These are phyloP conservation scores for Danio aesculapii DNA, from an alignment of 2,797 vertebrate species.

Conservation along the genomic window DNA sequence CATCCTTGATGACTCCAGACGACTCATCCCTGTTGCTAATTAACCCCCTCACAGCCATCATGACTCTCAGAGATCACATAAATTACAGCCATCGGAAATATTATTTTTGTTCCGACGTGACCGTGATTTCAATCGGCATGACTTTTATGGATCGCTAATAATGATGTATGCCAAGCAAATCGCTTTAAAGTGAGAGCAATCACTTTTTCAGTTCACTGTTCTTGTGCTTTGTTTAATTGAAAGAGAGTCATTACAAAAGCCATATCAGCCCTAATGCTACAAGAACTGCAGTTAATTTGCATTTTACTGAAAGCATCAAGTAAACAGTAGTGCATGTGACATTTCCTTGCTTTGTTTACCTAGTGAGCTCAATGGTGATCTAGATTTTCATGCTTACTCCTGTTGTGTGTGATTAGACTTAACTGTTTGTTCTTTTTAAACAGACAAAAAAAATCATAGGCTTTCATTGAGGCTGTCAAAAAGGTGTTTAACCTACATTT, in stretches of 20 bases:
- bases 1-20: slow-evolving; percentile 57
- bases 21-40: slow-evolving; percentile 81
- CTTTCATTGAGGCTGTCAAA: too few species aligned
- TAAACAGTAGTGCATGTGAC: neutral
- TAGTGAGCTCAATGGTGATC: too few species aligned
- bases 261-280: slow-evolving; percentile 53
- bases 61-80: slow-evolving; percentile 73
- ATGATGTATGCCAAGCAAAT: slow-evolving; percentile 64
- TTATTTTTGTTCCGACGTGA: slow-evolving; percentile 73
- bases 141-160: slow-evolving; percentile 60
- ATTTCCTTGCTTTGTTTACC: too few species aligned
- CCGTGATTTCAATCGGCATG: slow-evolving; percentile 52
- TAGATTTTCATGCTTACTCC: too few species aligned
- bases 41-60: slow-evolving; percentile 77
- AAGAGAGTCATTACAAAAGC: slow-evolving; percentile 58
- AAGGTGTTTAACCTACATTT: too few species aligned
- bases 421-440: too few species aligned
- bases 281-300: slow-evolving; percentile 18
- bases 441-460: too few species aligned
- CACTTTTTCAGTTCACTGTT: slow-evolving; percentile 55
- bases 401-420: too few species aligned
- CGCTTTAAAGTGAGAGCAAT: slow-evolving; percentile 60
- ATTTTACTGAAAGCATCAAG: neutral
- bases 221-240: slow-evolving; percentile 61
- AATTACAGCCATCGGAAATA: slow-evolving; percentile 82